Base-by-base conservation (phyloP, 1,140 invertebrate species). In the Bombus superbus region DNA sequence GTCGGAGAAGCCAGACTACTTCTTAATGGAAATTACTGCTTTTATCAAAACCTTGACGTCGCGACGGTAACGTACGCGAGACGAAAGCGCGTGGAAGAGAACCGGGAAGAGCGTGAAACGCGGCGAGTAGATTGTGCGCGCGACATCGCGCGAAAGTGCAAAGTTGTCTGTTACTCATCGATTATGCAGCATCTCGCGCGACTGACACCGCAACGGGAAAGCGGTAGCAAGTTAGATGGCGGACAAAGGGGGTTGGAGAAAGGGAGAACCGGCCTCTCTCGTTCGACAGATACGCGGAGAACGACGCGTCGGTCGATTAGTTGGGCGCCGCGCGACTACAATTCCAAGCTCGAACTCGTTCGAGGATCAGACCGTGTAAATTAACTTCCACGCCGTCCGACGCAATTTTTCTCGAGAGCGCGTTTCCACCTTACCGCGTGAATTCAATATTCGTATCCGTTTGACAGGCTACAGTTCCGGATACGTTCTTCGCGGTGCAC, bases 81-180 rank as follows among this genome's bases (percentile, higher is more conserved):
- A 42, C 22, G 47, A 57, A 66, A 38, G 74, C 0, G 42, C 18
- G 6, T 11, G 47, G 6, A 2, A 40, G n/a, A 42, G 6, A 13
- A 25, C 1, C 0, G 25, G 15, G 9, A 53, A 28, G 28, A 53
- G 11, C 32, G 25, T 38, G 57, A 32, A 40, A 28, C 32, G 11
- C 69, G 40, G 66, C 47, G 59, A 11, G 74, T 86, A 88, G 86
- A 88, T 88, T 80, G 68, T 15, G 42, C 73, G 57, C 18, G 59
- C n/a, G 83, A 87, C 73, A 85, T 85, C 80, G 86, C 81, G 83
- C 83, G 76, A 42, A 35, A 87, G 86, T 85, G 82, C 72, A 77
- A 87, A 87, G 83, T 81, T 85, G 83, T 73, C 44, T 83, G 86
- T 86, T 87, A 57, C 73, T 87, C 77, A 73, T 87, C 83, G 76